Evolutionary conservation across 2,797 vertebrate species (phyloP), one percentile per base, ranked within the genome.

Genomic region (Pteropus rufus): DNA sequence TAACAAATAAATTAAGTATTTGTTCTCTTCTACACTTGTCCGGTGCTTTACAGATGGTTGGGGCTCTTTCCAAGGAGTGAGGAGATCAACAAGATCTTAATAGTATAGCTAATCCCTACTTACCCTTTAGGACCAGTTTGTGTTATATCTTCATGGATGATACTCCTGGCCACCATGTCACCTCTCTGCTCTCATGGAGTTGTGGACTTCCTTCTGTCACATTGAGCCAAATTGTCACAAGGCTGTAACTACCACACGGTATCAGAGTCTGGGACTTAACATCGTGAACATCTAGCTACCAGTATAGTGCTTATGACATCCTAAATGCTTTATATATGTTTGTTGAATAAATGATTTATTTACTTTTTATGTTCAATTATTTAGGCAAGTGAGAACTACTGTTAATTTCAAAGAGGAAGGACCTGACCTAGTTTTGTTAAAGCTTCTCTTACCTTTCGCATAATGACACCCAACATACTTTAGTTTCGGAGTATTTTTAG

Each of bases 361-460:
- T 54, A 56, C 72, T 62, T 36, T 89, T 83, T 77, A 64, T 52
- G 31, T 70, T 79, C 88, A 89, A 89, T 89, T 85, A 72, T 73
- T 65, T 96, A 41, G 49, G 39, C 10, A 84, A 49, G 23, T 69
- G 39, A 75, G 24, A 84, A 1, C 49, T 82, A 67, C 52, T 88
- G 15, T 91, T 90, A 58, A 84, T 96, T 94, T 96, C 80, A 86
- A 86, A 92, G 41, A 91, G 77, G 41, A 87, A 93, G 15, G 16
- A 34, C 19, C 34, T 93, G 21, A 69, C 49, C 41, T 85, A 54
- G 36, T 85, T 92, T 86, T 70, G 18, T 84, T 64, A 89, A 89
- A 72, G 14, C 56, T 93, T 93, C 34, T 12, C 75, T 67, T 60
- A 24, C 52, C 19, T 81, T 12, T 31, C 16, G 5, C 39, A 69